Evolutionary conservation across 2,797 vertebrate genomes (phyloP), one percentile per base, ranked within the genome.

Genomic region (Falco rusticolus): DNA sequence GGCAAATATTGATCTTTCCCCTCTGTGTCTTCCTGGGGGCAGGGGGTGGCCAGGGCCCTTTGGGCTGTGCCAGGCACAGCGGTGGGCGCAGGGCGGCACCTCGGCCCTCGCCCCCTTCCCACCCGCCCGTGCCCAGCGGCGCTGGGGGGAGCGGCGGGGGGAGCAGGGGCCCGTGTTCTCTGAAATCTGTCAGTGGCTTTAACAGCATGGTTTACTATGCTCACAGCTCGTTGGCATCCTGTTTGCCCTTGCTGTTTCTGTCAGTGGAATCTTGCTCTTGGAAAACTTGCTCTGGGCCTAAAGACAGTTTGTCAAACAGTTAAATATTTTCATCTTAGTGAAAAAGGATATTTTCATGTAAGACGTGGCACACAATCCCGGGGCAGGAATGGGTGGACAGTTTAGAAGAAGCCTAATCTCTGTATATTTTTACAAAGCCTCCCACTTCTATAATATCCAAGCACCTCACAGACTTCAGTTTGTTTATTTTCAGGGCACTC

Each of bases 41-140:
- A 0, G 1, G 7, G 33, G 6, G 10, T 12, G n/a, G 47, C 37
- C 47, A 1, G 2, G 2, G n/a, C n/a, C 13, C 4, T 0, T 54
- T 59, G 28, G 39, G 45, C 54, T 19, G 29, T 24, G 39, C 25
- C n/a, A 33, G 74, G 41, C 43, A 7, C 12, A 14, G 31, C 18
- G 45, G 12, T 1, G 3, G 48, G 5, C 1, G 10, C 45, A 18
- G 81, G 43, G 16, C 1, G 5, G 7, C 16, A 5, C 13, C n/a
- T 74, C 2, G 1, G 31, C 41, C 0, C 0, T 74, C 2, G 1
- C n/a, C 41, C 0, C 0, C 47, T 20, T 76, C 60, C 51, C 69
- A 31, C 7, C 57, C 45, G 29, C 16, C 33, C 13, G 0, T 77
- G 53, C 31, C 16, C 41, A 54, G 29, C 28, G 65, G 50, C 16